Evolutionary conservation across 2,797 vertebrate genomes (phyloP).

Genomic region (Glyptemys insculpta): DNA sequence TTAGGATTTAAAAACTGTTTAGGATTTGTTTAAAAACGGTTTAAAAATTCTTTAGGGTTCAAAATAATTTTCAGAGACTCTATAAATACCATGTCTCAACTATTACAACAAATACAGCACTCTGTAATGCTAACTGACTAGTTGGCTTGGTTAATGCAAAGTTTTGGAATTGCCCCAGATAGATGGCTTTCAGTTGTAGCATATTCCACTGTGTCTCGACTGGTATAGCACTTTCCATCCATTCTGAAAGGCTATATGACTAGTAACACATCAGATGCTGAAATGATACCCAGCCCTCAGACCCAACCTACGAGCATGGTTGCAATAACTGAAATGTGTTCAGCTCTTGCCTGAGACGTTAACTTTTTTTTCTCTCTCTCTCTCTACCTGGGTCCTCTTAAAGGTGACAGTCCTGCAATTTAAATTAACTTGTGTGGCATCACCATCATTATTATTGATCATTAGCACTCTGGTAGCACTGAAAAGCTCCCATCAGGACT

Average conservation of each 20-base stretch:
- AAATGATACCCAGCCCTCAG: accelerated
- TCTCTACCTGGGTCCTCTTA: not conserved
- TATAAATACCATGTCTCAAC: not conserved
- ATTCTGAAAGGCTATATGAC: not conserved
- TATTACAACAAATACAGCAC: not conserved
- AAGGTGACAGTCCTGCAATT: not conserved
- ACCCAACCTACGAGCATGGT: not conserved
- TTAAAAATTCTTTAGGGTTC: not conserved
- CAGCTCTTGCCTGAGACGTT: accelerated
- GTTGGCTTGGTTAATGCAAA: not conserved
- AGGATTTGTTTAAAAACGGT: not conserved
- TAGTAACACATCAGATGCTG: not conserved
- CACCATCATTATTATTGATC: not conserved
- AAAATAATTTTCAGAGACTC: not conserved
- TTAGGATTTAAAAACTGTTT: not conserved
- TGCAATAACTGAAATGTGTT: not conserved
- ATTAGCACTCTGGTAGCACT: not conserved
- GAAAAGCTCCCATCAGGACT: not conserved
- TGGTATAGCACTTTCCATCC: accelerated
- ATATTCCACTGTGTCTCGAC: not conserved
- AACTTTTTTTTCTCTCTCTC: not conserved
- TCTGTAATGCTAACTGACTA: not conserved
- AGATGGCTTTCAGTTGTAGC: not conserved
- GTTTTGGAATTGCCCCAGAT: not conserved
- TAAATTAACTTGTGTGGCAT: not conserved